These are phyloP conservation scores for Sebastes hopkinsi DNA, from an alignment of 2,797 vertebrate species.

Conservation along the genomic window DNA sequence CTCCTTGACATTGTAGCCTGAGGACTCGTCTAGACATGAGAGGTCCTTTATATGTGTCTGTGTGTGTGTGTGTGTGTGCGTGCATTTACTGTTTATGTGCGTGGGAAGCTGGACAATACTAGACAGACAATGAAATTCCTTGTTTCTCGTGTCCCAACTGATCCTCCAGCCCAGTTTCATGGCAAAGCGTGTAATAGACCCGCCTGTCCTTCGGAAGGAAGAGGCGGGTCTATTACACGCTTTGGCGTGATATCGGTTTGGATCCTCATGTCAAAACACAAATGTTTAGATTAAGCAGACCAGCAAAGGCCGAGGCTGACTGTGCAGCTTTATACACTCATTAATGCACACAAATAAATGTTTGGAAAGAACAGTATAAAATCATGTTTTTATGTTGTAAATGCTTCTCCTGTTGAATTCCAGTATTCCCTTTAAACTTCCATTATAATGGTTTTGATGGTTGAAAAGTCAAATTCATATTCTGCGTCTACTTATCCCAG, in stretches of 20 bases:
- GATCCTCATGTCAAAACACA: conserved; percentile 39
- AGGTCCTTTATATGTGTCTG: conserved; percentile 2
- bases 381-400: neutral
- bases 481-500: neutral
- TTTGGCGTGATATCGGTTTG: too few species aligned
- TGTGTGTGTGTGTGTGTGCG: conserved; percentile 4
- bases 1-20: conserved; percentile 13
- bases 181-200: conserved; percentile 1
- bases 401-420: neutral
- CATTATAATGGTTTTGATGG: neutral
- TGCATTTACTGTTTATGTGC: neutral
- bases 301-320: neutral
- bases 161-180: neutral
- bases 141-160: conserved; percentile 30
- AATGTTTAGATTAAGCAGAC: conserved; percentile 40
- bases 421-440: neutral
- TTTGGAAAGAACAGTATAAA: neutral
- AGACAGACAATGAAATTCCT: conserved; percentile 28
- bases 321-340: neutral
- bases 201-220: too few species aligned
- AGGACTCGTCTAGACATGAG: conserved; percentile 37
- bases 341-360: neutral
- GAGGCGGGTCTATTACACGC: too few species aligned
- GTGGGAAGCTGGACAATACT: neutral
- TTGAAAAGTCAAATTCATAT: neutral